Conservation (phyloP, 1,140 invertebrate species). For the Coelopa frigida region DNA sequence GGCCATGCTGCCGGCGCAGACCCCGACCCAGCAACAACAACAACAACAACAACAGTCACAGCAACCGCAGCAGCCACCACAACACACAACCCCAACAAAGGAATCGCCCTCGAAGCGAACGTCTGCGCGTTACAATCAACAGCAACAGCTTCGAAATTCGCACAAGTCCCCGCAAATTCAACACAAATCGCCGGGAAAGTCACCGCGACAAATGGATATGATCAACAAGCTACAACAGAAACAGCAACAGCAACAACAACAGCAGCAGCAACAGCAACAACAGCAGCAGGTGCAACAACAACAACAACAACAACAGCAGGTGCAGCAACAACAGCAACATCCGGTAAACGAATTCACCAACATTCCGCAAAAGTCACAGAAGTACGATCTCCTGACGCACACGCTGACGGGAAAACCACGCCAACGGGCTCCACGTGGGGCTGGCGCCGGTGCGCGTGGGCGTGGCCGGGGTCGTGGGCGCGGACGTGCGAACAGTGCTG, state of each 20-base stretch:
- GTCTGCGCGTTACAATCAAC: conserved; percentile 19
- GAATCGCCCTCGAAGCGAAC: conserved; percentile 32
- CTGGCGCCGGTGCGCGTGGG: conserved; percentile 54
- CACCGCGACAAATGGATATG: conserved; percentile 52
- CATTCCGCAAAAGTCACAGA: conserved; percentile 13
- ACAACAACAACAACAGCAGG: conserved; percentile 16
- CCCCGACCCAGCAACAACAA: not conserved
- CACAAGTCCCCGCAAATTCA: conserved; percentile 55
- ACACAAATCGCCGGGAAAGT: conserved; percentile 65
- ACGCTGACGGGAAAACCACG: conserved; percentile 46
- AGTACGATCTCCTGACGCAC: conserved; percentile 37
- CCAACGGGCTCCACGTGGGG: conserved; percentile 48
- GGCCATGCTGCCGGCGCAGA: conserved; percentile 20
- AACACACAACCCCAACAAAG: conserved; percentile 18
- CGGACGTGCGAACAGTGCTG: conserved; percentile 23
- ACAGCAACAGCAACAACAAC: conserved; percentile 5
- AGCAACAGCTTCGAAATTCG: conserved; percentile 18
- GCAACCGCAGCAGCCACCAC: conserved; percentile 10
- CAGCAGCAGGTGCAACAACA: too few relatives aligned
- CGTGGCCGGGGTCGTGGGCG: conserved; percentile 59
- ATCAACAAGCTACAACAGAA: conserved; percentile 15
- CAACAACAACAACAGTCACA: conserved; percentile 5
- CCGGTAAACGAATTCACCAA: conserved; percentile 19
- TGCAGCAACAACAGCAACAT: conserved; percentile 16
- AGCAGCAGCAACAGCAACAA: conserved; percentile 5